Percentiles rank a stretch among this genome's conserved stretches.
phyloP scores from a whole-genome alignment of 1,140 invertebrate species.

The Rhopalosiphum padi region DNA sequence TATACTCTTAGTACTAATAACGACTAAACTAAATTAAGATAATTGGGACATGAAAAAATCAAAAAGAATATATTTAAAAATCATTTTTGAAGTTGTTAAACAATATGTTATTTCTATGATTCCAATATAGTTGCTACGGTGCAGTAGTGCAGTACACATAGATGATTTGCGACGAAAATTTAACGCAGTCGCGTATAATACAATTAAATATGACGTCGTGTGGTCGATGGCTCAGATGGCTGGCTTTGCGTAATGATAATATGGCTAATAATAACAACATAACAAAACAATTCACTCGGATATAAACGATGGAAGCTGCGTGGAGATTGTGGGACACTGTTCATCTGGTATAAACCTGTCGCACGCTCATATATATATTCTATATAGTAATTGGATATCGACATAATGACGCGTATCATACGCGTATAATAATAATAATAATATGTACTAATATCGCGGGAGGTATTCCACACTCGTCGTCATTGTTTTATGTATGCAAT shows the following conservation, averaged over 20 bases:
- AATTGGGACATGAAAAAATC: no score
- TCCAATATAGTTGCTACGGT: no score
- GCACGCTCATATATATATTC: not conserved
- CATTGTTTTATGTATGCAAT: not conserved
- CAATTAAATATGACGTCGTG: not conserved
- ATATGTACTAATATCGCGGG: not conserved
- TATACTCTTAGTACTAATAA: no score
- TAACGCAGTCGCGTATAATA: no score
- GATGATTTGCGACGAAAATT: no score
- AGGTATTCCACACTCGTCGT: constrained; percentile 13
- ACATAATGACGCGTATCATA: not conserved
- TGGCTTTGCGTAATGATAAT: not conserved
- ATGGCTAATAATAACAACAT: not conserved
- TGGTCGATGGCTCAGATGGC: not conserved
- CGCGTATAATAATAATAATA: not conserved
- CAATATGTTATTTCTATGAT: no score
- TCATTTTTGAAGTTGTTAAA: no score
- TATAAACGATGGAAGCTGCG: not conserved
- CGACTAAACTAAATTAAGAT: no score
- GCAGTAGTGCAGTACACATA: no score
- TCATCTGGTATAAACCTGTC: not conserved
- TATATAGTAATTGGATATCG: not conserved
- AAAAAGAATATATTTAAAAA: no score
- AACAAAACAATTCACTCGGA: not conserved
- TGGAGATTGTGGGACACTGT: not conserved